Evolutionary conservation across 2,888 invertebrate genomes (phyloP).

Genomic region (Entomobrya multifasciata): DNA sequence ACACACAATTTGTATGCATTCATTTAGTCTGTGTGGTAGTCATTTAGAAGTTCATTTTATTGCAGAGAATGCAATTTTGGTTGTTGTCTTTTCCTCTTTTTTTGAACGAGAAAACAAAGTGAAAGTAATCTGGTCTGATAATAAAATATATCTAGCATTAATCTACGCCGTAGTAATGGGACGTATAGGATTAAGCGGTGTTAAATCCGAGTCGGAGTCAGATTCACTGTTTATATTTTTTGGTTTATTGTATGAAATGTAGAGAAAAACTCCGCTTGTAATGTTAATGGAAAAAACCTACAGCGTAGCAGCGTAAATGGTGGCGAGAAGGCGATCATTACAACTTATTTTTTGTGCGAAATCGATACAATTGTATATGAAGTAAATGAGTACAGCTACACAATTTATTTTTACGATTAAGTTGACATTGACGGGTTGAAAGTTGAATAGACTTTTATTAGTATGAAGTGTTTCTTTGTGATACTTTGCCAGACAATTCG

Average conservation of each 20-base stretch:
- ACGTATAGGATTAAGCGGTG: conserved; percentile 43
- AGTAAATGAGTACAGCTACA: not conserved
- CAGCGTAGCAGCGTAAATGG: no score
- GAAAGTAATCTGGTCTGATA: not conserved
- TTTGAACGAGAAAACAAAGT: not conserved
- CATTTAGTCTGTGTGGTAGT: conserved; percentile 18
- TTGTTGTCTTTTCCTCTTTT: not conserved
- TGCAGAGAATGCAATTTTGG: not conserved
- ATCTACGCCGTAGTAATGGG: not conserved
- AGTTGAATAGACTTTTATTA: conserved; percentile 30
- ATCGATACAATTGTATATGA: no score
- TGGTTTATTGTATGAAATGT: no score
- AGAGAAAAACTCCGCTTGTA: no score
- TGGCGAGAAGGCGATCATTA: no score
- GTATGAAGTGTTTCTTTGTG: conserved; percentile 3
- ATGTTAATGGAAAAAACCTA: no score
- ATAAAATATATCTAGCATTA: not conserved
- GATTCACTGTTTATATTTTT: no score
- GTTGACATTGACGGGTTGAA: conserved; percentile 32
- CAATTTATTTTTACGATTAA: not conserved
- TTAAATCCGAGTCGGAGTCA: conserved; percentile 11
- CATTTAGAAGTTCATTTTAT: conserved; percentile 17
- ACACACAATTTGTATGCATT: not conserved
- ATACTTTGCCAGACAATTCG: not conserved
- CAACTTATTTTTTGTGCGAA: no score